phyloP scores from a whole-genome alignment of 2,113 vertebrate genomes.

The Gallinago jamesoni region DNA sequence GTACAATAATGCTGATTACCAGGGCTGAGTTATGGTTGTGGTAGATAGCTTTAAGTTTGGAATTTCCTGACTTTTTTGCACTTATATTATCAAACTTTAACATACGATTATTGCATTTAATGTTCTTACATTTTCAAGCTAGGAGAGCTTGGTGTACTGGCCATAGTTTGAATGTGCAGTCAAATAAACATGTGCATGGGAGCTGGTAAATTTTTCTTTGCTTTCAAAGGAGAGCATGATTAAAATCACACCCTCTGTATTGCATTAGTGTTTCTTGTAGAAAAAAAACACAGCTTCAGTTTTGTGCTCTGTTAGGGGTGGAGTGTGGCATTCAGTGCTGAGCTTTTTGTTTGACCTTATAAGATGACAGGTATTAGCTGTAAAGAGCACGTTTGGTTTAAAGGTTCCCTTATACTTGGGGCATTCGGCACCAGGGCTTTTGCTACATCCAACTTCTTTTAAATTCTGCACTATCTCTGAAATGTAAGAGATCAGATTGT shows the following conservation, averaged over 20 bases:
- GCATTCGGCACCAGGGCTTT: fast-evolving
- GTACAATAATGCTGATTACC: background rate
- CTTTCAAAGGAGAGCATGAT: background rate
- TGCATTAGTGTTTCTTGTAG: background rate
- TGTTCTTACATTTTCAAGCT: background rate
- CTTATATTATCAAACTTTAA: slow-evolving; percentile 6
- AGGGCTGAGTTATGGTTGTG: background rate
- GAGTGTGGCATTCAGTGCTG: background rate
- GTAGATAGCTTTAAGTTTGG: slow-evolving; percentile 42
- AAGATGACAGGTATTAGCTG: background rate
- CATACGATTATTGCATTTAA: background rate
- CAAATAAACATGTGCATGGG: background rate
- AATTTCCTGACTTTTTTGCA: slow-evolving; percentile 49
- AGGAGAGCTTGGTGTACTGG: background rate
- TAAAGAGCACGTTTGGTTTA: background rate
- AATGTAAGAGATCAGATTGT: background rate
- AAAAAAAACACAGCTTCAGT: background rate
- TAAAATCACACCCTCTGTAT: background rate
- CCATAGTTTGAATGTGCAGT: background rate
- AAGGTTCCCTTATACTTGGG: background rate
- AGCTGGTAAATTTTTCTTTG: background rate
- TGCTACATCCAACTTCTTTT: background rate
- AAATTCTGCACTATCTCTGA: background rate
- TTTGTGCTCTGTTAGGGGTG: background rate
- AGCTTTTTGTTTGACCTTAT: background rate